Base-by-base conservation (phyloP, 2,888 invertebrate species). In the Protula sp. region DNA sequence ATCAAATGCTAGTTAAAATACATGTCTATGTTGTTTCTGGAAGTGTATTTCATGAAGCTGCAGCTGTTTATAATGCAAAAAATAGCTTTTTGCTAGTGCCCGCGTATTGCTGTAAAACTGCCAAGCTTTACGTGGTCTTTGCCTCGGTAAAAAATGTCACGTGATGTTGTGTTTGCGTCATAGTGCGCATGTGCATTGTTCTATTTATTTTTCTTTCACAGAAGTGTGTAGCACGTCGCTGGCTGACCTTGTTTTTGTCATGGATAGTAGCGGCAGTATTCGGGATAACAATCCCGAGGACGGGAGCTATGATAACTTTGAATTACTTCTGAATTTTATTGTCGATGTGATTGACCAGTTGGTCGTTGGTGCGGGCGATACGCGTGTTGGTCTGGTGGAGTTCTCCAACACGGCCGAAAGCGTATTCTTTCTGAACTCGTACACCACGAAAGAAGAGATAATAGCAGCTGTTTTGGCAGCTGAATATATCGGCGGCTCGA, bases 201-300 rank as follows among this genome's bases (percentile, higher is more conserved):
- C n/a, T n/a, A n/a, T n/a, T n/a, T n/a, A n/a, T n/a, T n/a, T n/a
- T n/a, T n/a, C n/a, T n/a, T n/a, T n/a, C n/a, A n/a, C n/a, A n/a
- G n/a, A n/a, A n/a, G n/a, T n/a, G n/a, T 61, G 61, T 38, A 38
- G 22, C 27, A 47, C 24, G 30, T 30, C 9, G 29, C 9, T 48
- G n/a, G 48, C 52, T 5, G 62, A 62, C 30, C 31, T 62, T 5
- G 59, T 62, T 2, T 62, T 62, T 29, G 62, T 62, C 9, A 45
- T 62, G 4, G 62, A 62, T 47, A 60, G 57, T 48, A 60, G 59
- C 0, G 62, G 62, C 38, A 60, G 59, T 30, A 62, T 62, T 52
- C 28, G 53, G 2, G 59, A 59, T 29, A 30, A 29, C 31, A 61
- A 61, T 31, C 61, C 61, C 4, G 14, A 52, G 24, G 58, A 61